Evolutionary conservation across 2,888 invertebrate species (phyloP).

Genomic region (Drosophila kanekoi): DNA sequence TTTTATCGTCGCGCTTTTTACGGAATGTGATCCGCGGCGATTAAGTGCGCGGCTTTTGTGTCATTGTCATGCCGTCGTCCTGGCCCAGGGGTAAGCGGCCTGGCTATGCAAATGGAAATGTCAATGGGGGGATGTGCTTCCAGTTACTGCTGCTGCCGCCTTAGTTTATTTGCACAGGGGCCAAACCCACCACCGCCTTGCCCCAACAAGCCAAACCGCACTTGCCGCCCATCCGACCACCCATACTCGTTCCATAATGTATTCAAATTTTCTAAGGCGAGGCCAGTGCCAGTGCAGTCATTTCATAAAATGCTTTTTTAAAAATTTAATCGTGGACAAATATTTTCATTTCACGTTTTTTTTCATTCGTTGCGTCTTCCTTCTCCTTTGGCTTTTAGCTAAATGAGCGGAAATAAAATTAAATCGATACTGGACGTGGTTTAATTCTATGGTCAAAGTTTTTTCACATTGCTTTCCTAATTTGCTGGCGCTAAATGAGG

Average conservation of each 20-base stretch:
- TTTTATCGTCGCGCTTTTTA: slow-evolving; percentile 82
- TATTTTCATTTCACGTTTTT: slow-evolving; percentile 75
- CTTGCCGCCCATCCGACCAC: slow-evolving; percentile 5
- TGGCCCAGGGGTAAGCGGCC: slow-evolving; percentile 24
- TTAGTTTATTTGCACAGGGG: slow-evolving; percentile 68
- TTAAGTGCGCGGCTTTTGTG: slow-evolving; percentile 83
- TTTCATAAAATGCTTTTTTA: slow-evolving; percentile 77
- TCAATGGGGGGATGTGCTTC: slow-evolving; percentile 33
- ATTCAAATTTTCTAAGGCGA: slow-evolving; percentile 82
- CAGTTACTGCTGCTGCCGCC: slow-evolving; percentile 24
- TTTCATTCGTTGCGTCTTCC: slow-evolving; percentile 30
- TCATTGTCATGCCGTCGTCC: slow-evolving; percentile 79
- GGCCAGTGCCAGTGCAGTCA: slow-evolving; percentile 77
- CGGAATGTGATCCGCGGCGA: slow-evolving; percentile 83
- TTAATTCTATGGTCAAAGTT: slow-evolving; percentile 72
- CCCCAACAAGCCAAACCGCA: slow-evolving; percentile 28
- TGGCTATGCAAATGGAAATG: slow-evolving; percentile 20
- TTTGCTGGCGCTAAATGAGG: slow-evolving; percentile 43
- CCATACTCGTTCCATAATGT: slow-evolving; percentile 68
- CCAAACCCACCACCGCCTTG: slow-evolving; percentile 40
- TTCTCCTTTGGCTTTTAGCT: slow-evolving; percentile 76
- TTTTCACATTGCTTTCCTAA: slow-evolving; percentile 41
- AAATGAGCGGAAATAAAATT: slow-evolving; percentile 83
- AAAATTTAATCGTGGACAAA: slow-evolving; percentile 83
- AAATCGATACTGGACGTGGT: slow-evolving; percentile 80